Base-by-base conservation (phyloP, 1,140 invertebrate genomes). In the Caerostris extrusa region DNA sequence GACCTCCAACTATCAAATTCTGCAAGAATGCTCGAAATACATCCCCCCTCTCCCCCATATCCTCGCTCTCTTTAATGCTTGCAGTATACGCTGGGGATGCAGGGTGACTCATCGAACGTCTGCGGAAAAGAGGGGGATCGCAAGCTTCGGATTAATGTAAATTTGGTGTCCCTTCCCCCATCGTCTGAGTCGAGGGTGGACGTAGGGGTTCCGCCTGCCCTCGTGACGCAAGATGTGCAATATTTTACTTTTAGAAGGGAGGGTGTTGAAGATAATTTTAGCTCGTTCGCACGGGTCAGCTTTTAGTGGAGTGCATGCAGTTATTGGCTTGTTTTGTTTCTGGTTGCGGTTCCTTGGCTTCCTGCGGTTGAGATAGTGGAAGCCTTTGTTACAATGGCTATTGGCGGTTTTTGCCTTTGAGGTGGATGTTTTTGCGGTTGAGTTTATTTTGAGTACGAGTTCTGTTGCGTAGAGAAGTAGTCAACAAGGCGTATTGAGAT, bases 1-100 rank as follows among this genome's bases (percentile, higher is more conserved):
- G 34, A 77, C 69, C 69, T 77, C 34, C 34, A 77, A 34, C 71
- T 53, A 77, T 77, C 71, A 8, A 77, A 77, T 77, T 77, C 71
- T 77, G 71, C 10, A 77, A 50, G 71, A 77, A 77, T 77, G 10
- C 50, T 50, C 19, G 34, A 77, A 77, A 50, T 53, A 50, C 53
- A 50, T 50, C 53, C 14, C 53, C 7, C 34, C 34, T 2, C 12
- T 12, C 8, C 34, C 10, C 10, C 71, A 10, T 12, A 19, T 34
- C 12, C 8, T 77, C 71, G 19, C 14, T 34, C 71, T 50, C 8
- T 77, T 50, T 50, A 50, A 7, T 19, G n/a, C 67, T 71, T 34
- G 34, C 50, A 50, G 5, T 12, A 34, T 34, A 50, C 34, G 71
- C 71, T 12, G 14, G 34, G 71, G 34, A 12, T 19, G 71, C 8